Conservation (phyloP, 2,797 vertebrate species). For the Danio albolineatus region DNA sequence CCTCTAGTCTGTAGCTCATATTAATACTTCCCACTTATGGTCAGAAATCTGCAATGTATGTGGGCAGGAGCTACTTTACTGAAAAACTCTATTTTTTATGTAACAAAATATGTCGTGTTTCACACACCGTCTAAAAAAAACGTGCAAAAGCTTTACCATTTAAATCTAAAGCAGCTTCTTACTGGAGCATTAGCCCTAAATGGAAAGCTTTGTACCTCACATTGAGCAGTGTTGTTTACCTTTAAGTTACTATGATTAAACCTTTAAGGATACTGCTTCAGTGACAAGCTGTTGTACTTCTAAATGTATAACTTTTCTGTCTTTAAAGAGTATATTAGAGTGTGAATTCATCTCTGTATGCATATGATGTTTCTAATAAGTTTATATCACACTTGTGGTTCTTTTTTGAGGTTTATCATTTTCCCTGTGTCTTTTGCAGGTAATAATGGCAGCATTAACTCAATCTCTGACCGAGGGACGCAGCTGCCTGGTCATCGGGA, state of each 20-base stretch:
- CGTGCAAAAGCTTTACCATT: background rate
- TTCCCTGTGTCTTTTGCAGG: constrained; percentile 67
- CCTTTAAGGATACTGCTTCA: background rate
- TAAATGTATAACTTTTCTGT: too few relatives aligned
- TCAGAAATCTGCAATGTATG: background rate
- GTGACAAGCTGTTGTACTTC: background rate
- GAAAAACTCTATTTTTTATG: background rate
- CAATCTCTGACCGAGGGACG: constrained; percentile 61
- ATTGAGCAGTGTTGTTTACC: background rate
- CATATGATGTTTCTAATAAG: background rate
- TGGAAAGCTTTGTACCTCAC: background rate
- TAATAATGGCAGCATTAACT: constrained; percentile 67
- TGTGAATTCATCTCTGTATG: background rate
- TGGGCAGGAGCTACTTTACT: background rate
- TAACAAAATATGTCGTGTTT: background rate
- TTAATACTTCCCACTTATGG: background rate
- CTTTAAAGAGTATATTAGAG: background rate
- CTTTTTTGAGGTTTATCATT: background rate
- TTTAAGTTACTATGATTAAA: background rate
- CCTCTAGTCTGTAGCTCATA: background rate
- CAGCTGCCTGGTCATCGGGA: constrained; percentile 72
- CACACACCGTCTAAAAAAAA: background rate
- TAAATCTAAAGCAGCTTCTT: background rate
- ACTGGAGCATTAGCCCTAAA: background rate
- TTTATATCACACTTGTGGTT: background rate